Conservation (phyloP, 2,113 vertebrate species). For the Mormoops blainvillei region DNA sequence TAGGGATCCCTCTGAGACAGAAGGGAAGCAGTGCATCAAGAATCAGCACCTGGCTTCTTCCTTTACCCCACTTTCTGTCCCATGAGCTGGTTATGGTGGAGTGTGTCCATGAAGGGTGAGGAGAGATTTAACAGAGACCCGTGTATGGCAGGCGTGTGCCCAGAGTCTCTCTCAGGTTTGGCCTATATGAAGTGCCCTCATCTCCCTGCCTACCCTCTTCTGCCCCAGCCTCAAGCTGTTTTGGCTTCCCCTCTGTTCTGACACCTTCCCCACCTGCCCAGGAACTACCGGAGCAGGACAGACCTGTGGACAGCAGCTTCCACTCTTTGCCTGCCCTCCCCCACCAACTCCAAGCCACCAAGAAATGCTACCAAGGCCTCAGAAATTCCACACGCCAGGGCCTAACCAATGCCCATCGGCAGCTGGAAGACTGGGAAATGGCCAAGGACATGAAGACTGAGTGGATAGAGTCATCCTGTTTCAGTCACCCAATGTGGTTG, state of each 20-base stretch:
- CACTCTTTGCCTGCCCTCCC: too few species aligned
- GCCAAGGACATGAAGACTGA: background rate
- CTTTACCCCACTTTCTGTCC: background rate
- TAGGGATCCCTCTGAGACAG: background rate
- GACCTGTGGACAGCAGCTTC: background rate
- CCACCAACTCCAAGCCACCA: background rate
- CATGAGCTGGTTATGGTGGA: too few species aligned
- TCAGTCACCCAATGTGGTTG: background rate
- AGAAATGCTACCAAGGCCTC: background rate
- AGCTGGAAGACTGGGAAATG: background rate
- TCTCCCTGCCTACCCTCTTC: background rate
- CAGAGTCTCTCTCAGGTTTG: background rate
- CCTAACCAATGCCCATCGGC: background rate
- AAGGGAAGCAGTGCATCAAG: background rate
- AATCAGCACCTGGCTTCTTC: background rate
- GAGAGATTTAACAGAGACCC: background rate
- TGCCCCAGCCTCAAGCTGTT: background rate
- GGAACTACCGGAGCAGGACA: background rate
- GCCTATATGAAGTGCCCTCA: background rate
- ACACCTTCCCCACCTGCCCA: background rate
- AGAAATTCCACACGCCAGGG: too few species aligned
- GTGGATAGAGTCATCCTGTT: background rate
- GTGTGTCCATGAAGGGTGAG: fast-evolving
- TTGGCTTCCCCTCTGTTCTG: background rate
- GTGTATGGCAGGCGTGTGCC: fast-evolving